Base-by-base conservation (phyloP, 1,140 invertebrate genomes). In the Aphaenogaster rudis region DNA sequence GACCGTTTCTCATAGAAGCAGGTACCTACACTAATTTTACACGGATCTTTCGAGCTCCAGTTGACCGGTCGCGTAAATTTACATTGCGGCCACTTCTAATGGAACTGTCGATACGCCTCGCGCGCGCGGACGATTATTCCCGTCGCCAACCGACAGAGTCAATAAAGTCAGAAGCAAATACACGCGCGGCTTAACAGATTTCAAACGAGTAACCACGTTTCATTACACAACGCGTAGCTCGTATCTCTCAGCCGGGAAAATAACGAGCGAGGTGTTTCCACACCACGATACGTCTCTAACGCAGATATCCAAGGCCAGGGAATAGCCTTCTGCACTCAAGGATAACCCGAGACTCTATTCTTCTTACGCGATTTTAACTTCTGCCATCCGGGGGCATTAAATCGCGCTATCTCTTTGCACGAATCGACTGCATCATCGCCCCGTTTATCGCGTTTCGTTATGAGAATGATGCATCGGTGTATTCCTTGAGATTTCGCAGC, bases 291-390 rank as follows among this genome's bases (percentile, higher is more conserved):
- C 50, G 86, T 91, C 76, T 85, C 39, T 86, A 91, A 90, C 81
- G 88, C 77, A 45, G 64, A 78, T 82, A 57, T 78, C 90, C 90
- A 91, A 91, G 90, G 90, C 89, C 90, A 77, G 84, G 72, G 87
- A 85, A 91, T 72, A 91, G 90, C 90, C 90, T 91, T 91, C 90
- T 57, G 48, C 67, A 66, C 85, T 79, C 89, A 91, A 91, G 89
- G 89, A 91, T 91, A 90, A 54, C 2, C 36, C 39, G 13, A 48
- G 63, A 67, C 45, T 69, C 71, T 50, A 79, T 88, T 50, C 84
- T 87, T 76, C 88, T 88, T 91, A 86, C 84, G 67, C 72, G 82
- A 74, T 59, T 90, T 84, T 74, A 86, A 78, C 87, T 76, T 86
- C 71, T 86, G 59, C 81, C 57, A 45, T 71, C 71, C 78, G 66